These are phyloP conservation scores for Labeo calbasu DNA, from an alignment of 2,797 vertebrate species.

Conservation along the genomic window DNA sequence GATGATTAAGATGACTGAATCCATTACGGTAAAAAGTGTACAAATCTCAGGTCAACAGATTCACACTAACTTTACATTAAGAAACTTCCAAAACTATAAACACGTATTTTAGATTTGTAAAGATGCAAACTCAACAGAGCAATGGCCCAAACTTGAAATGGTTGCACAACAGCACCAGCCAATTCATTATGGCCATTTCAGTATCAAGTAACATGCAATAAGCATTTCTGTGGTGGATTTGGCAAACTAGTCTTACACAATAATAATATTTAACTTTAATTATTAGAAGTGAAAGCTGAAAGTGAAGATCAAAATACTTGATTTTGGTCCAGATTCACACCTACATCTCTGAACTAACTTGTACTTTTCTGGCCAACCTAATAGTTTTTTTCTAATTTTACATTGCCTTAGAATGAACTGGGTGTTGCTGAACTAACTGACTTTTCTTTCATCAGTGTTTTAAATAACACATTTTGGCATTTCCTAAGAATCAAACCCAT, in stretches of 20 bases:
- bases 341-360: background rate
- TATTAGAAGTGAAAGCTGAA: background rate
- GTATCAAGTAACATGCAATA: background rate
- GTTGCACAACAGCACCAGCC: background rate
- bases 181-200: background rate
- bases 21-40: background rate
- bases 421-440: background rate
- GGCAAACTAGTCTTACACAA: background rate
- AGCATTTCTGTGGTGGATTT: slow-evolving; percentile 1
- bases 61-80: slow-evolving; percentile 5
- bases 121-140: background rate
- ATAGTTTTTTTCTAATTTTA: background rate
- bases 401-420: background rate
- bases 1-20: slow-evolving; percentile 11
- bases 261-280: background rate
- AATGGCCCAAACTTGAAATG: background rate
- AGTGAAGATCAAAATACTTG: background rate
- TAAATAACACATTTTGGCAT: background rate
- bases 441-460: no score
- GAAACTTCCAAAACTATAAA: background rate
- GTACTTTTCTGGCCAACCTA: background rate
- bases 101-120: background rate
- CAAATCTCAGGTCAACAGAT: background rate
- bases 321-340: slow-evolving; percentile 9
- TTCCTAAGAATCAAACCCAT: no score